phyloP scores from a whole-genome alignment of 2,797 vertebrate genomes.

The Halcyon leucocephala region DNA sequence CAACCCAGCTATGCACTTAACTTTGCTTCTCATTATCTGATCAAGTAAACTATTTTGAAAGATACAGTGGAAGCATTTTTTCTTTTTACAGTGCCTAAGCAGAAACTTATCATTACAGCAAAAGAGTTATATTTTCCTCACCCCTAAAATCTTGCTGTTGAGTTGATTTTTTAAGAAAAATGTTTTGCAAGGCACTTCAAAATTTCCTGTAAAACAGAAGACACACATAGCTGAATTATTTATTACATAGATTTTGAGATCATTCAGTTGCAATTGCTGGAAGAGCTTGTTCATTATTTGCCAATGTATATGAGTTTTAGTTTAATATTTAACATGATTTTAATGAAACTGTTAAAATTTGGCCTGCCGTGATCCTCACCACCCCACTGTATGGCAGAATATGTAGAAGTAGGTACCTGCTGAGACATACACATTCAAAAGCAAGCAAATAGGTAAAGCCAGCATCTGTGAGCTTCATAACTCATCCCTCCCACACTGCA shows the following conservation, averaged over 20 bases:
- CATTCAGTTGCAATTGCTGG: neutral
- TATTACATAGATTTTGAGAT: neutral
- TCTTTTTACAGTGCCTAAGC: neutral
- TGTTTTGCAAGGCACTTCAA: neutral
- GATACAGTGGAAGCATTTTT: neutral
- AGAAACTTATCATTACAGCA: neutral
- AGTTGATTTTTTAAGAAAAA: neutral
- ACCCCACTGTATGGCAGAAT: neutral
- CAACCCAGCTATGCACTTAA: neutral
- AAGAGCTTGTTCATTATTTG: neutral
- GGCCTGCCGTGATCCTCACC: neutral
- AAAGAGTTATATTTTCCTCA: neutral
- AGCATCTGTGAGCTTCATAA: neutral
- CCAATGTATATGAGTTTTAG: neutral
- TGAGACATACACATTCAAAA: neutral
- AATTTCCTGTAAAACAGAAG: neutral
- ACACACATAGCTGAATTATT: neutral
- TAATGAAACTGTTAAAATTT: conserved; percentile 3
- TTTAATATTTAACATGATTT: neutral
- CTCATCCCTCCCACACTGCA: neutral
- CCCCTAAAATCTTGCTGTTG: neutral
- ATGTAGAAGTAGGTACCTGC: neutral
- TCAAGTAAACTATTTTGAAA: neutral
- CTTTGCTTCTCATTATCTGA: neutral
- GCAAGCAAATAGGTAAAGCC: neutral